Conservation (phyloP, 2,888 invertebrate genomes). For the Hipparchia sbordonii region DNA sequence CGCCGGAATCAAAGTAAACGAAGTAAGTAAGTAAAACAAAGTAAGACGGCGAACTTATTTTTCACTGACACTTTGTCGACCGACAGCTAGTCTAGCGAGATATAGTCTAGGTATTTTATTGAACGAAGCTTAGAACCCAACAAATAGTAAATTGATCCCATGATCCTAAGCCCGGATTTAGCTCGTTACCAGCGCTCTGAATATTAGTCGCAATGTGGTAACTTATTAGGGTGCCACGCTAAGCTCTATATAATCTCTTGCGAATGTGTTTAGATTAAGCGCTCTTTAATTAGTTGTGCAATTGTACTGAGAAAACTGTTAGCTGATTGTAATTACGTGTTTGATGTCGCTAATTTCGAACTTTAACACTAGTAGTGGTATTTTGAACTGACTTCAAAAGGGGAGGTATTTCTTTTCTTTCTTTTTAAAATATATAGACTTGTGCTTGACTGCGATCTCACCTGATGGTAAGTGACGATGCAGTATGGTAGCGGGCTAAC, state of each 20-base stretch:
- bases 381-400: no score
- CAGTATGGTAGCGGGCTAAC: no score
- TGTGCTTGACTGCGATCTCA: no score
- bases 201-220: conserved; percentile 14
- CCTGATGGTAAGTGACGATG: no score
- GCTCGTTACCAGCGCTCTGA: conserved; percentile 11
- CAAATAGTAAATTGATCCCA: conserved; percentile 16
- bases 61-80: no score
- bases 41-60: no score
- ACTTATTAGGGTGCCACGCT: conserved; percentile 7
- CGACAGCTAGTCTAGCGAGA: no score
- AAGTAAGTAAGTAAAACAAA: no score
- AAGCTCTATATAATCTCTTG: conserved; percentile 14
- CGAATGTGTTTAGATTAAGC: conserved; percentile 7
- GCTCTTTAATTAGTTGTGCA: conserved; percentile 8
- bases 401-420: no score
- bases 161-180: conserved; percentile 20
- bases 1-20: no score
- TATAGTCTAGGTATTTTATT: background rate
- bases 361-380: no score
- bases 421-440: no score
- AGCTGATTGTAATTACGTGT: background rate
- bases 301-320: background rate
- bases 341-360: background rate
- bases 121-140: background rate